Conservation (phyloP, 2,888 invertebrate genomes). For the Allygus modestus region DNA sequence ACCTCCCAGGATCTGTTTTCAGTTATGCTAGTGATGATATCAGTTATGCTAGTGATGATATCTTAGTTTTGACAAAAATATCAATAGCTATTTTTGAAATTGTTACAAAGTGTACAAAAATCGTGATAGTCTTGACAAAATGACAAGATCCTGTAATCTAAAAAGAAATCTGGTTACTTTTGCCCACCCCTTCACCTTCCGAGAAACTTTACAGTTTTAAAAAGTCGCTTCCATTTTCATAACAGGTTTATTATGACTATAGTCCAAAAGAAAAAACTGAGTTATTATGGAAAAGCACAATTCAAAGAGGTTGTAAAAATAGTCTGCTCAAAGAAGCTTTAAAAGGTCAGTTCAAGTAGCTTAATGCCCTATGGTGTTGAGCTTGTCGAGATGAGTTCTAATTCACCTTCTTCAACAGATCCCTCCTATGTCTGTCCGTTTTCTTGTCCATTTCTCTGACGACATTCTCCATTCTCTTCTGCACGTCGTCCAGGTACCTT, state of each 20-base stretch:
- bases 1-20: conserved; percentile 39
- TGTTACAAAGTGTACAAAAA: neutral
- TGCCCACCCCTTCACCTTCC: conserved; percentile 32
- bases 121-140: neutral
- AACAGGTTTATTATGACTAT: too few relatives aligned
- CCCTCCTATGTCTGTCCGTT: conserved; percentile 34
- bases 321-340: neutral
- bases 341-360: conserved; percentile 29
- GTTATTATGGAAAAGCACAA: neutral
- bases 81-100: neutral
- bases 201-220: neutral
- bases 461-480: conserved; percentile 73
- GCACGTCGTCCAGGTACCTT: conserved; percentile 81
- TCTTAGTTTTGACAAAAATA: neutral
- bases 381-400: neutral
- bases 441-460: conserved; percentile 65
- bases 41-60: conserved; percentile 46
- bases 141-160: too few relatives aligned
- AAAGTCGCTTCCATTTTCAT: neutral
- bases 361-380: conserved; percentile 50
- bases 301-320: neutral
- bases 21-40: conserved; percentile 44
- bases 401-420: conserved; percentile 23
- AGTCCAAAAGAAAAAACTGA: conserved; percentile 16
- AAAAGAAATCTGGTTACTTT: neutral